Conservation (phyloP, 1,140 invertebrate genomes). For the Cydia splendana region DNA sequence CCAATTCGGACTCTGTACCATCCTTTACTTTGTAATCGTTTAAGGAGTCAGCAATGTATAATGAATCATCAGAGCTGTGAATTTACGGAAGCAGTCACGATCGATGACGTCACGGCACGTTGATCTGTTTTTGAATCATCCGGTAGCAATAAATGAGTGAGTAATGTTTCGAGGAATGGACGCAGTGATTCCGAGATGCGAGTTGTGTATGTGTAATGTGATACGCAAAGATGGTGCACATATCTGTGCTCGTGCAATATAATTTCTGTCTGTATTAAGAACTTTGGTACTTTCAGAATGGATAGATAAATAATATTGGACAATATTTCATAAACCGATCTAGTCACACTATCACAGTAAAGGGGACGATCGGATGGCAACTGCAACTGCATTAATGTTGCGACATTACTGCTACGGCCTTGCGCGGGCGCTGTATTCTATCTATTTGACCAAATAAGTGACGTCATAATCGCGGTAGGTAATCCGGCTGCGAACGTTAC, state of each 20-base stretch:
- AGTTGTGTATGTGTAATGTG: neutral
- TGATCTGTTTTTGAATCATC: slow-evolving; percentile 27
- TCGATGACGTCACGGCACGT: slow-evolving; percentile 14
- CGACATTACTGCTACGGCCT: no score
- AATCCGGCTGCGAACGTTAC: no score
- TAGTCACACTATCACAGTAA: no score
- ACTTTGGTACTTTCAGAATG: neutral
- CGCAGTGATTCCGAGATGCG: neutral
- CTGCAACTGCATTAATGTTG: no score
- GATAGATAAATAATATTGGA: no score
- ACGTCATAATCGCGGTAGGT: no score
- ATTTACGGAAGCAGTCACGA: slow-evolving; percentile 19
- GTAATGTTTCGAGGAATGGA: neutral
- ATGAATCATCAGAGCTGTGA: slow-evolving; percentile 12
- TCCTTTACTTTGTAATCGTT: no score
- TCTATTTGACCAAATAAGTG: no score
- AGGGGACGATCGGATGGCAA: no score
- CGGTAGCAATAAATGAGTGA: slow-evolving; percentile 15
- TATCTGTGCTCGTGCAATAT: no score
- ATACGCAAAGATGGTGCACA: neutral
- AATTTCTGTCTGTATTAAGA: neutral
- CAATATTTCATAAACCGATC: no score
- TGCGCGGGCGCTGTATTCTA: no score
- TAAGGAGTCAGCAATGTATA: slow-evolving; percentile 18
- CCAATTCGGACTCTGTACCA: neutral